A percentile compares a stretch with the other conserved stretches of the same genome.
These are phyloP conservation scores for Drosophila novamexicana DNA, from an alignment of 1,140 invertebrate genomes.

Conservation along the genomic window DNA sequence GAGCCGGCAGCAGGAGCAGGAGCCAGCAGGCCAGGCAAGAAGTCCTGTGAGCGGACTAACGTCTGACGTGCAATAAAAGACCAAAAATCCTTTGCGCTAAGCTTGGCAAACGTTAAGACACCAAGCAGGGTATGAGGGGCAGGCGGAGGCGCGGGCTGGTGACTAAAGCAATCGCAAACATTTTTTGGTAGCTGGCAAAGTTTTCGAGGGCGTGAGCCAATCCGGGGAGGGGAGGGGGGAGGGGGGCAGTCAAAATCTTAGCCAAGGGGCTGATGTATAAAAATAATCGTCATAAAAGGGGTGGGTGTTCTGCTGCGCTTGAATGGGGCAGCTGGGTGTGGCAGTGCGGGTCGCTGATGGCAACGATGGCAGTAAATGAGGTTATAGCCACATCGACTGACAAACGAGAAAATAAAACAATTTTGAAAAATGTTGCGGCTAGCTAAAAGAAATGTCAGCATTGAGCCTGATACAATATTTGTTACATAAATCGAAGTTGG, in stretches of 20 bases:
- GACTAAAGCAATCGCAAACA: constrained; percentile 54
- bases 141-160: not conserved
- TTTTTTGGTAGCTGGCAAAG: constrained; percentile 61
- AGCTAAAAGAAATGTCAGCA: too few relatives aligned
- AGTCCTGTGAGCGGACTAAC: constrained; percentile 67
- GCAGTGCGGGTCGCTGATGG: constrained; percentile 9
- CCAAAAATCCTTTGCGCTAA: constrained; percentile 82
- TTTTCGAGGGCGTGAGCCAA: constrained; percentile 33
- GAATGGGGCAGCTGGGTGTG: constrained; percentile 29
- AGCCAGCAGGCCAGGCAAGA: constrained; percentile 25
- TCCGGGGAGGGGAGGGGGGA: too few relatives aligned
- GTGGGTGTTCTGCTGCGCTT: constrained; percentile 13
- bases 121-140: not conserved
- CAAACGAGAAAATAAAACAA: constrained; percentile 36
- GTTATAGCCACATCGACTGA: constrained; percentile 25
- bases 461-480: too few relatives aligned
- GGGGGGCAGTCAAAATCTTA: constrained; percentile 2
- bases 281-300: constrained; percentile 78
- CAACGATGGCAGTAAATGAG: constrained; percentile 5
- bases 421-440: not conserved
- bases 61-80: constrained; percentile 82
- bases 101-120: constrained; percentile 61
- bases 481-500: too few relatives aligned
- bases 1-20: constrained; percentile 12
- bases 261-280: constrained; percentile 43